A percentile compares a stretch with the other conserved stretches of the same genome.
Conservation (phyloP, 2,797 vertebrate genomes). For the Pachyuromys duprasi region DNA sequence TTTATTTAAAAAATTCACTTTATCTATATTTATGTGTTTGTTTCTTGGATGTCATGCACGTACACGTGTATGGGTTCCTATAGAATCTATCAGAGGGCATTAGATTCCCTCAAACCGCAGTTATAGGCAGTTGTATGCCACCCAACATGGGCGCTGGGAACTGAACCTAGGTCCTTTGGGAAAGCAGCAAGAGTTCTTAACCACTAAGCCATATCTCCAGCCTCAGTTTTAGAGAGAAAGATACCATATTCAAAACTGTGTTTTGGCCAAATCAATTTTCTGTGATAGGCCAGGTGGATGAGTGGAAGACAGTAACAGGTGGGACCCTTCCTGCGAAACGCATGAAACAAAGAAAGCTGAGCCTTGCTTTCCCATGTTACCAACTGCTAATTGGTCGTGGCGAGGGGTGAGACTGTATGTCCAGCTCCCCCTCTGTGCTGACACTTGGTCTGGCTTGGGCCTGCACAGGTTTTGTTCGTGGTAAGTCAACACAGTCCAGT, state of each 20-base stretch:
- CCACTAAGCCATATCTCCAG: neutral
- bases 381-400: neutral
- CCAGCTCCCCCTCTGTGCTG: neutral
- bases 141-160: neutral
- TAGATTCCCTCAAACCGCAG: neutral
- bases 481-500: neutral
- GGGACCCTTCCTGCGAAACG: neutral
- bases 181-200: neutral
- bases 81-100: neutral
- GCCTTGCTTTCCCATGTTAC: too few species aligned
- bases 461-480: neutral
- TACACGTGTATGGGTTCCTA: neutral
- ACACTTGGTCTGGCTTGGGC: neutral
- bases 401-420: neutral
- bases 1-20: neutral
- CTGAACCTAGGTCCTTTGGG: neutral
- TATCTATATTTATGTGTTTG: neutral
- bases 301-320: neutral
- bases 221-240: neutral
- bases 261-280: neutral
- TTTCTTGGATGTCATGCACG: neutral
- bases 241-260: neutral
- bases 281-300: neutral
- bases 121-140: neutral
- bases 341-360: neutral